Evolutionary conservation across 2,888 invertebrate genomes (phyloP), one percentile per base, ranked within the genome.

Genomic region (Synanthedon myopaeformis): DNA sequence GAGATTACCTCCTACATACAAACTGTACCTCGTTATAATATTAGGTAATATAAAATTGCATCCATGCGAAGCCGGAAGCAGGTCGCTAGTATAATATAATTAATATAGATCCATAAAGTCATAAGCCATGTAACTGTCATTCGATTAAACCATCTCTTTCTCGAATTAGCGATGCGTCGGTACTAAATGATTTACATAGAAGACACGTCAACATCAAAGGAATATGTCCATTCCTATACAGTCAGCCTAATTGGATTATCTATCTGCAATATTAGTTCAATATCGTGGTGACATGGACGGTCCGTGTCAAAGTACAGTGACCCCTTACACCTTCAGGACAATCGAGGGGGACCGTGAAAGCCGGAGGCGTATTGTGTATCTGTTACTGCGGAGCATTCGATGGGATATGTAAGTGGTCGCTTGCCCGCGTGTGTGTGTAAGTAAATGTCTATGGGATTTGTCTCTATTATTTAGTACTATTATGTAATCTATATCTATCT

Each of bases 191-290:
- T 45, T 10, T 52, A 42, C 11, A 19, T 41, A 23, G 45, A 45
- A 14, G 28, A 50, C 12, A 14, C 52, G n/a, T 58, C 59, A 54
- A 57, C 65, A 76, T 78, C 79, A 79, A 79, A 79, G 76, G 71
- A 66, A 63, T 63, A 61, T 59, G 58, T 62, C 64, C 58, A 67
- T 66, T 62, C 70, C 53, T 61, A 57, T 62, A 61, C 66, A 67
- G 69, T 67, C 67, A 65, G 70, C 54, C 77, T 81, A 81, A 82
- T 82, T 81, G 80, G 76, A 81, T 81, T 80, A 79, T 73, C 71
- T 69, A 69, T 71, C 70, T 73, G 72, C 74, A 72, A 79, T 79
- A 82, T 81, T 79, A 81, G 74, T 75, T 69, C 73, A 74, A 78
- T 79, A 77, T 77, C 69, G 68, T 57, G 63, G 66, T 69, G 72